Evolutionary conservation across 2,113 vertebrate genomes (phyloP), one percentile per base, ranked within the genome.

Genomic region (Accipiter cooperii): DNA sequence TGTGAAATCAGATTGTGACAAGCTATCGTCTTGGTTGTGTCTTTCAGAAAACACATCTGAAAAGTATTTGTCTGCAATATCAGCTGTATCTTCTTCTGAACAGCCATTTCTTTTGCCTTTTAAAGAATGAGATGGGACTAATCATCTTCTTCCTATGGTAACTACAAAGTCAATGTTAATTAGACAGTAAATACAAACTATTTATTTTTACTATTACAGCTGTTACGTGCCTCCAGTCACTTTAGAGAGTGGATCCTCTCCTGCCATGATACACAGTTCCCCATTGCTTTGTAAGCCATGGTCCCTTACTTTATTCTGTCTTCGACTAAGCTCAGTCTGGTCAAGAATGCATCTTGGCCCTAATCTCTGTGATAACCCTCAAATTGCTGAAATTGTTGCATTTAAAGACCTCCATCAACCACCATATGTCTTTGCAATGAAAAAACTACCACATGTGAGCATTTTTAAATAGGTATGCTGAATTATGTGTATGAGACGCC

Each of bases 141-240:
- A 97, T 93, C 93, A 90, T 98, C 97, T 95, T 98, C 93, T 93
- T 98, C 91, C 90, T 97, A 36, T 97, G 98, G 98, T 98, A 98
- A 98, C 89, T 96, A 96, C 40, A 70, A 54, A 92, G 58, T n/a
- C 52, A 52, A 75, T 65, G 55, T 40, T 52, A 52, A 75, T 70
- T 47, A 63, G 40, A 44, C 13, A 89, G 9, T 28, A 71, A 55
- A 58, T 47, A 44, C 5, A 60, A 85, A 44, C 60, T 3, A 82
- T 16, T 81, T 70, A 10, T 16, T 63, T 87, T 73, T 69, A 55
- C 26, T 65, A 5, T 52, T 49, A 52, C 34, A 83, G 44, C 29
- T 93, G 13, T 49, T 71, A 40, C 8, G 69, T 86, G 34, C 46
- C 40, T 77, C 24, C n/a, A 52, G 19, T 52, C 2, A 2, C n/a